Percentiles rank a stretch among this genome's conserved stretches.
These are phyloP conservation scores for Watsonalla cultraria DNA, from an alignment of 2,888 invertebrate species.

Conservation along the genomic window DNA sequence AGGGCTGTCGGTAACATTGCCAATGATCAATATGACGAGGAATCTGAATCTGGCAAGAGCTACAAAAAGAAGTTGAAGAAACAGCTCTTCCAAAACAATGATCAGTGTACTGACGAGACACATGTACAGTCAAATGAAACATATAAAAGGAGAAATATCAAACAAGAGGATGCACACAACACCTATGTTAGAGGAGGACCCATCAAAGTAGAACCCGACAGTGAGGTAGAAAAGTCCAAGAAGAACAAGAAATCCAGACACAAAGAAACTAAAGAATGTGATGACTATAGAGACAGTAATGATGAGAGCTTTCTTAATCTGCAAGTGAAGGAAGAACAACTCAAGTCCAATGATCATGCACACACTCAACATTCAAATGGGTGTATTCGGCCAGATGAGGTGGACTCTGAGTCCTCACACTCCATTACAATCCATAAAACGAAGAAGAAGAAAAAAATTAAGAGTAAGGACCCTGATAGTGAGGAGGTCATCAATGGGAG, in stretches of 20 bases:
- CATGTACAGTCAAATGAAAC: conserved; percentile 4
- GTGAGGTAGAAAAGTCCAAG: conserved; percentile 32
- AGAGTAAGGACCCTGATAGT: conserved; percentile 10
- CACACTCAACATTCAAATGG: conserved; percentile 25
- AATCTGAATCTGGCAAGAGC: conserved; percentile 14
- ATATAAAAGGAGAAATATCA: conserved; percentile 17
- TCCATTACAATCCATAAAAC: conserved; percentile 3
- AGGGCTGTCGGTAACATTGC: conserved; percentile 10
- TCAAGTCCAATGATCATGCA: conserved; percentile 15
- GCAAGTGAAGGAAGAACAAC: conserved; percentile 41
- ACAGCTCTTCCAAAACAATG: conserved; percentile 12
- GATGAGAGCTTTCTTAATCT: conserved; percentile 39
- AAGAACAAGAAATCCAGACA: conserved; percentile 24
- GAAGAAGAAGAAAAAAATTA: conserved; percentile 11
- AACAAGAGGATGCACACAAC: conserved; percentile 9
- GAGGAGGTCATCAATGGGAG: background rate
- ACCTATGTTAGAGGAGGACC: conserved; percentile 19
- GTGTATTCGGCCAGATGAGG: conserved; percentile 12
- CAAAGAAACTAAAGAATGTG: conserved; percentile 9
- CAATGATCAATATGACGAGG: conserved; percentile 9
- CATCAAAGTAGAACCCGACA: conserved; percentile 41
- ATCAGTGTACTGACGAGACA: background rate
- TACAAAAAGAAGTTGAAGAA: conserved; percentile 23
- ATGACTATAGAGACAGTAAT: conserved; percentile 11
- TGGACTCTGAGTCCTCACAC: background rate